Evolutionary conservation across 2,888 invertebrate species (phyloP).

Genomic region (Brachypterus glaber): DNA sequence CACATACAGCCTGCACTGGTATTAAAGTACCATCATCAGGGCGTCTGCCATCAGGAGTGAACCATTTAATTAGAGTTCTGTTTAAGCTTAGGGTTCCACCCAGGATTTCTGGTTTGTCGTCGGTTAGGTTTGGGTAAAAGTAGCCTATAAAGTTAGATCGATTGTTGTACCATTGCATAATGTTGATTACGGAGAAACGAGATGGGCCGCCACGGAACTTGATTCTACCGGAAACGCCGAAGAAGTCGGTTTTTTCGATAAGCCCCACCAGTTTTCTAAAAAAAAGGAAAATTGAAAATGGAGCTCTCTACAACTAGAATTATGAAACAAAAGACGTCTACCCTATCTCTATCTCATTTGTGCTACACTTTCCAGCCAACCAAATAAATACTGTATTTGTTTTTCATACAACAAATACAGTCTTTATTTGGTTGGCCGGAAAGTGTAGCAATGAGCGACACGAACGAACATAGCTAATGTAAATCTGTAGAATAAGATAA

Average conservation of each 20-base stretch:
- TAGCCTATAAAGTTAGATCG: slow-evolving; percentile 45
- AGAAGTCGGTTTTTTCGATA: slow-evolving; percentile 57
- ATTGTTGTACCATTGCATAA: slow-evolving; percentile 51
- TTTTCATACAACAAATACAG: too few species aligned
- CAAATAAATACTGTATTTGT: too few species aligned
- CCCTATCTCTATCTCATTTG: too few species aligned
- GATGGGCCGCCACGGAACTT: slow-evolving; percentile 61
- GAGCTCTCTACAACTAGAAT: too few species aligned
- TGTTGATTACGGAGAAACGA: slow-evolving; percentile 50
- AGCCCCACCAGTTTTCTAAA: slow-evolving; percentile 51
- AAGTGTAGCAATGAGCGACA: too few species aligned
- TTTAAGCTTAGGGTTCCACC: slow-evolving; percentile 49
- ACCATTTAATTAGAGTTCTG: slow-evolving; percentile 52
- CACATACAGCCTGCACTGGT: slow-evolving; percentile 54
- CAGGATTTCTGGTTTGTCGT: slow-evolving; percentile 40
- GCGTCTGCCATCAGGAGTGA: slow-evolving; percentile 46
- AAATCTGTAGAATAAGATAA: too few species aligned
- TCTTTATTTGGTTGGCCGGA: too few species aligned
- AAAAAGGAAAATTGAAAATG: slow-evolving; percentile 17
- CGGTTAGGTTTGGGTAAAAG: slow-evolving; percentile 47
- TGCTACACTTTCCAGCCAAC: too few species aligned
- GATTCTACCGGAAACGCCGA: slow-evolving; percentile 65
- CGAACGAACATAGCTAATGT: too few species aligned
- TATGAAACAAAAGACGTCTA: too few species aligned
- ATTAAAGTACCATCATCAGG: slow-evolving; percentile 61